phyloP scores from a whole-genome alignment of 2,113 vertebrate genomes.

The Blennius ocellaris region DNA sequence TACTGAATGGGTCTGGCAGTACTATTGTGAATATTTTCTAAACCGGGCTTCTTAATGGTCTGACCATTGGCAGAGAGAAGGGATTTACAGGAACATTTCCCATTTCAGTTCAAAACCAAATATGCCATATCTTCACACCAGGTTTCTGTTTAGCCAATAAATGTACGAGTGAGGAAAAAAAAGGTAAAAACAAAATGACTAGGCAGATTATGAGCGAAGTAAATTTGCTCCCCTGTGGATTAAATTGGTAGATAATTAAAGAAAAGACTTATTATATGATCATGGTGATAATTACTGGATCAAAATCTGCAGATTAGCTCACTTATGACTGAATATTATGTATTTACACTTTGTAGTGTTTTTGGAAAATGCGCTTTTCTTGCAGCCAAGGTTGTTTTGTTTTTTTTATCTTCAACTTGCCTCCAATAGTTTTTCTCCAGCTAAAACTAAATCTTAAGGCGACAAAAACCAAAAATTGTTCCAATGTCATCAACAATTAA shows the following conservation, averaged over 20 bases:
- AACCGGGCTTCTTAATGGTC: conserved; percentile 13
- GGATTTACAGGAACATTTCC: conserved; percentile 59
- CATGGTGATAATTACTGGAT: background rate
- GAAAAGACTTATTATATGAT: background rate
- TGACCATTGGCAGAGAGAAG: conserved; percentile 39
- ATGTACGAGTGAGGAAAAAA: background rate
- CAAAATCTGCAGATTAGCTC: too few species aligned
- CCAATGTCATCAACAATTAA: too few species aligned
- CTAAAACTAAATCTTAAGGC: too few species aligned
- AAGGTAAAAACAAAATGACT: background rate
- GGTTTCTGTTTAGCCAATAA: conserved; percentile 40
- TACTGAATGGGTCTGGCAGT: conserved; percentile 41
- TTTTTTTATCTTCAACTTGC: too few species aligned
- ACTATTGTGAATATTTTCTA: conserved; percentile 60
- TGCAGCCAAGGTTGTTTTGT: too few species aligned
- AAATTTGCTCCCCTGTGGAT: background rate
- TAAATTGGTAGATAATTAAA: background rate
- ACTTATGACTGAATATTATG: too few species aligned
- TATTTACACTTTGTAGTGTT: too few species aligned
- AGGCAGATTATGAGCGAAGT: background rate
- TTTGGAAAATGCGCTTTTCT: too few species aligned
- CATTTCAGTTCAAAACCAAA: conserved; percentile 54
- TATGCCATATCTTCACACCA: conserved; percentile 36
- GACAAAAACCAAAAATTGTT: too few species aligned
- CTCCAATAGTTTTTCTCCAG: too few species aligned